Conservation (phyloP, 2,113 vertebrate genomes). For the Marcusenius ussheri region DNA sequence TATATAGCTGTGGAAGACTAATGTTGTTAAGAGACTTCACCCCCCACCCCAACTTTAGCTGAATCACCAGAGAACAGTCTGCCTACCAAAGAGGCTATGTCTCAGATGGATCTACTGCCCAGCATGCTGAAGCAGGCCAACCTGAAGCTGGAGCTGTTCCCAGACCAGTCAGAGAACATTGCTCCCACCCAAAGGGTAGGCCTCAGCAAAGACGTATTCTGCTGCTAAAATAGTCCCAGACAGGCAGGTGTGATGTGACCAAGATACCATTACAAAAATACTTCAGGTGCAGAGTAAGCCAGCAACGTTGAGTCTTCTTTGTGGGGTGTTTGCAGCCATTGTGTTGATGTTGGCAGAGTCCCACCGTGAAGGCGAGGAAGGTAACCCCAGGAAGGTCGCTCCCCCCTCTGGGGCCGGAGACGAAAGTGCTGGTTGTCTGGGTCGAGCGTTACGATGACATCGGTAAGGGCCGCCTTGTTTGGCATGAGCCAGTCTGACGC, state of each 20-base stretch:
- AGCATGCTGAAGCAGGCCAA: constrained; percentile 74
- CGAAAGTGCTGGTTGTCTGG: constrained; percentile 83
- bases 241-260: not conserved
- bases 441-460: constrained; percentile 84
- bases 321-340: not conserved
- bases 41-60: constrained; percentile 42
- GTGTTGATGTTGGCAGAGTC: constrained; percentile 60
- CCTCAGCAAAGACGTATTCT: not conserved
- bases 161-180: constrained; percentile 75
- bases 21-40: not conserved
- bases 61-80: constrained; percentile 74
- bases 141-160: constrained; percentile 79
- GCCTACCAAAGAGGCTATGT: constrained; percentile 71
- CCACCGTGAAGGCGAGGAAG: constrained; percentile 71
- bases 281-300: not conserved
- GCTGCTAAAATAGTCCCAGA: not conserved
- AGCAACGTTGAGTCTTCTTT: not conserved
- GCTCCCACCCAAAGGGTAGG: constrained; percentile 74
- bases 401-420: constrained; percentile 78
- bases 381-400: constrained; percentile 68
- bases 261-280: not conserved
- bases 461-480: constrained; percentile 51
- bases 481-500: not conserved
- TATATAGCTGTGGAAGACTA: not conserved
- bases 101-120: constrained; percentile 78